Evolutionary conservation across 2,797 vertebrate genomes (phyloP), one percentile per base, ranked within the genome.

Genomic region (Sebastes itinus): DNA sequence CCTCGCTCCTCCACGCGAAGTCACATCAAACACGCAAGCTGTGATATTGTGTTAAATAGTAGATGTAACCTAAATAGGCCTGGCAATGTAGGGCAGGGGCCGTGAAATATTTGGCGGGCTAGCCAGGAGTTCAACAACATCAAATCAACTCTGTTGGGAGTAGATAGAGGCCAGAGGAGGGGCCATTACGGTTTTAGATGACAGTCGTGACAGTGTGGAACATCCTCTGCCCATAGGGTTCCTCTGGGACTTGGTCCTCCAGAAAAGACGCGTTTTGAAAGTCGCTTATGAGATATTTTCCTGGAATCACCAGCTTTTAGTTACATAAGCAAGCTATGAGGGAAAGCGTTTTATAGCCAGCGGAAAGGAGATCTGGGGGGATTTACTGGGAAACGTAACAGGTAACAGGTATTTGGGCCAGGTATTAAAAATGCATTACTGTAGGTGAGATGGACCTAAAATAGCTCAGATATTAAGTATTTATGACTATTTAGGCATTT

Each of bases 301-400:
- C 80, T 77, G 78, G 87, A 88, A 88, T 91, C 85, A 83, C 84
- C 81, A 87, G 91, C 86, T 92, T 90, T 92, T 68, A 74, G 84
- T 92, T 88, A 89, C 78, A 76, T 86, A 90, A 92, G 85, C 2
- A 3, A 77, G 81, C 87, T 81, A 82, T 72, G 83, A 86, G 87
- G 58, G 12, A 88, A 82, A 85, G 69, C 11, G 9, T 83, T 90
- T 86, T 61, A 79, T 56, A 61, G 85, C 81, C 72, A 65, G 81
- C 10, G 3, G 64, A 84, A 20, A 66, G 62, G 70, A 78, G 77
- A 89, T 88, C 81, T 64, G 72, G 54, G 55, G 69, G 81, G 79
- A 86, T 89, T 92, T 88, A 84, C 70, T 16, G 20, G 69, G 56
- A 86, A 81, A 77, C 63, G 76, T 80, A 91, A 83, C 80, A 87